Evolutionary conservation across 2,888 invertebrate genomes (phyloP).

Genomic region (Mycalesis mineus): DNA sequence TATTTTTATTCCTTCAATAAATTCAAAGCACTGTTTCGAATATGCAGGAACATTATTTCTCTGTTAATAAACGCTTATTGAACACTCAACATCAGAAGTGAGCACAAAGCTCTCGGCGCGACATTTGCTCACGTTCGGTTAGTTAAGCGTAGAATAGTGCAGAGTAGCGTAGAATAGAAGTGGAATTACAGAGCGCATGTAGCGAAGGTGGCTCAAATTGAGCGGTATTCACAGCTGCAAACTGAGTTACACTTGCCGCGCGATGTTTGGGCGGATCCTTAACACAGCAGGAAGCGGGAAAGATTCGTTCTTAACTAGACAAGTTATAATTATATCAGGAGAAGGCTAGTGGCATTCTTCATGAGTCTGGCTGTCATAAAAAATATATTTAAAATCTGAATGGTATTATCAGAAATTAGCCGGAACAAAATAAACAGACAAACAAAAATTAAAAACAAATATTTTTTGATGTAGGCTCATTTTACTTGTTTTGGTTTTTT

Average conservation of each 20-base stretch:
- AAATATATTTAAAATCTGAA: too few relatives aligned
- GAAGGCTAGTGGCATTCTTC: too few relatives aligned
- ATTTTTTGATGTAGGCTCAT: too few relatives aligned
- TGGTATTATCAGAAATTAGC: too few relatives aligned
- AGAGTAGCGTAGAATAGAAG: constrained; percentile 15
- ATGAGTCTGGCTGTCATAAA: too few relatives aligned
- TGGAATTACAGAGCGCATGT: constrained; percentile 20
- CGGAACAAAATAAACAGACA: too few relatives aligned
- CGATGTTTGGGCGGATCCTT: constrained; percentile 40
- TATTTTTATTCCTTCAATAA: too few relatives aligned
- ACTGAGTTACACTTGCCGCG: constrained; percentile 38
- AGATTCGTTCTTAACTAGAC: constrained; percentile 5
- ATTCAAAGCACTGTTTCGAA: too few relatives aligned
- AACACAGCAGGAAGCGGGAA: constrained; percentile 28
- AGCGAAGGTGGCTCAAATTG: constrained; percentile 44
- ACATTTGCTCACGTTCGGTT: constrained; percentile 3
- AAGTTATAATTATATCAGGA: too few relatives aligned
- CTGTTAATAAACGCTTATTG: not conserved
- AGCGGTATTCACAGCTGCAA: constrained; percentile 57
- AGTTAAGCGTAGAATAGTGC: constrained; percentile 11
- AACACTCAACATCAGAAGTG: not conserved
- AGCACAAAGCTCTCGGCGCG: not conserved
- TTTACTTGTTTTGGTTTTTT: too few relatives aligned
- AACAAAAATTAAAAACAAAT: too few relatives aligned
- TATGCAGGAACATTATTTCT: too few relatives aligned